A percentile compares a stretch with the other conserved stretches of the same genome.
These are phyloP conservation scores for Adrianichthys oophorus DNA, from an alignment of 2,797 vertebrate species.

Conservation along the genomic window DNA sequence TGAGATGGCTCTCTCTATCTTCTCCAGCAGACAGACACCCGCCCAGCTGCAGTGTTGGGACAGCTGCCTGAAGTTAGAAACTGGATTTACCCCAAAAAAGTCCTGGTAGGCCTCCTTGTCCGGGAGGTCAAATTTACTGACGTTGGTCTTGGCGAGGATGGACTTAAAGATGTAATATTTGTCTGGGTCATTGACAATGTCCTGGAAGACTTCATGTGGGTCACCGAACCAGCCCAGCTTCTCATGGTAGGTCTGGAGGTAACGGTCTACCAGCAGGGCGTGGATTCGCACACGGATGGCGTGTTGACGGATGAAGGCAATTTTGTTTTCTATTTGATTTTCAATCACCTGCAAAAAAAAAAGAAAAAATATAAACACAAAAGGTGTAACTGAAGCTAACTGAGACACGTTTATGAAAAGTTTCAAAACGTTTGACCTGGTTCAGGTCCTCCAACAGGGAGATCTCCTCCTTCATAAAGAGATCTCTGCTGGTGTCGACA, in stretches of 20 bases:
- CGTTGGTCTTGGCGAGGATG: slow-evolving; percentile 96
- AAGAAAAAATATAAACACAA: neutral
- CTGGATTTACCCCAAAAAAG: slow-evolving; percentile 95
- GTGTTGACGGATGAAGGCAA: slow-evolving; percentile 96
- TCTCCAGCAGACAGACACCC: slow-evolving; percentile 91
- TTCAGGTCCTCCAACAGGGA: slow-evolving; percentile 96
- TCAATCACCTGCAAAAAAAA: slow-evolving; percentile 86
- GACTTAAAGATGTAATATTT: slow-evolving; percentile 98
- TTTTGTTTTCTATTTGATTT: slow-evolving; percentile 98
- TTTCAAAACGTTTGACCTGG: slow-evolving; percentile 64
- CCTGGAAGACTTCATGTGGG: slow-evolving; percentile 87
- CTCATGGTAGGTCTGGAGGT: slow-evolving; percentile 93
- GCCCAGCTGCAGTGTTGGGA: slow-evolving; percentile 95
- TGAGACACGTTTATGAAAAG: neutral
- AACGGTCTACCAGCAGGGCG: slow-evolving; percentile 92
- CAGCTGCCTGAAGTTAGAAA: slow-evolving; percentile 91
- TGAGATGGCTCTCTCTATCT: slow-evolving; percentile 93
- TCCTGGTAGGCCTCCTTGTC: slow-evolving; percentile 94
- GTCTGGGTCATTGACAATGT: slow-evolving; percentile 97
- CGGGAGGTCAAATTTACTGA: slow-evolving; percentile 98
- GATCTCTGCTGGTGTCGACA: slow-evolving; percentile 85
- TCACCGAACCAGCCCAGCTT: slow-evolving; percentile 97
- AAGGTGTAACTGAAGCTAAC: neutral
- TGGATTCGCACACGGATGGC: slow-evolving; percentile 97
- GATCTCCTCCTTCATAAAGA: slow-evolving; percentile 94